These are phyloP conservation scores for Hemitrygon akajei DNA, from an alignment of 2,797 vertebrate genomes.

Conservation along the genomic window DNA sequence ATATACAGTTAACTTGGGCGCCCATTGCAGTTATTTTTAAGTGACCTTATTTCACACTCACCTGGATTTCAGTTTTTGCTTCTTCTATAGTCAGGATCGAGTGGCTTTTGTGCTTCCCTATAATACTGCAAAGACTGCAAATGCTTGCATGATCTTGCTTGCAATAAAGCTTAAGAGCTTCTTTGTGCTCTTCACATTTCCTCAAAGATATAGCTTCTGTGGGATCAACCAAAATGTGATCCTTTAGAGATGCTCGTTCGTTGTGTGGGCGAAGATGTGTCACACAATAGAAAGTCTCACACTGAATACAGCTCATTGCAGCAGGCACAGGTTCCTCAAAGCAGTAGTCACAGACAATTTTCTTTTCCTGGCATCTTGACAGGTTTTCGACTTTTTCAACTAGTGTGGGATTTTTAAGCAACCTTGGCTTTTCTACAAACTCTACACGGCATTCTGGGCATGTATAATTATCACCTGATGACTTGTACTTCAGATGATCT, in stretches of 20 bases:
- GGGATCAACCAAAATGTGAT: slow-evolving; percentile 34
- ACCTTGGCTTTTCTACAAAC: slow-evolving; percentile 42
- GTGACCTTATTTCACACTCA: neutral
- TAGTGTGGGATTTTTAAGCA: slow-evolving; percentile 40
- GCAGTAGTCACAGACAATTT: slow-evolving; percentile 35
- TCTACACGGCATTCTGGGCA: slow-evolving; percentile 41
- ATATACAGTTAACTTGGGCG: neutral
- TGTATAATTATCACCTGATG: slow-evolving; percentile 44
- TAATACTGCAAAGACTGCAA: slow-evolving; percentile 38
- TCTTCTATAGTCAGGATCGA: slow-evolving; percentile 25
- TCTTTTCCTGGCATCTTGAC: slow-evolving; percentile 7
- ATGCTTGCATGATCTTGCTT: slow-evolving; percentile 27
- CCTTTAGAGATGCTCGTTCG: slow-evolving; percentile 19
- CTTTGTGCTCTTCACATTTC: slow-evolving; percentile 36
- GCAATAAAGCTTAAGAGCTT: slow-evolving; percentile 36
- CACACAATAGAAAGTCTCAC: slow-evolving; percentile 37
- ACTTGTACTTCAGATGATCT: slow-evolving; percentile 47
- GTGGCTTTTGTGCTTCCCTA: slow-evolving; percentile 36
- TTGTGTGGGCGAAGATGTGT: slow-evolving; percentile 37
- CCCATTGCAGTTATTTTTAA: neutral
- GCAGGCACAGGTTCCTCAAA: slow-evolving; percentile 35
- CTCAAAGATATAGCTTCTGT: slow-evolving; percentile 10
- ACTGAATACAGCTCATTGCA: slow-evolving; percentile 37
- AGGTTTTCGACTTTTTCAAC: slow-evolving; percentile 7
- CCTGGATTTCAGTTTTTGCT: slow-evolving; percentile 38